phyloP scores from a whole-genome alignment of 2,888 invertebrate genomes.

The Liodrosophila aerea region DNA sequence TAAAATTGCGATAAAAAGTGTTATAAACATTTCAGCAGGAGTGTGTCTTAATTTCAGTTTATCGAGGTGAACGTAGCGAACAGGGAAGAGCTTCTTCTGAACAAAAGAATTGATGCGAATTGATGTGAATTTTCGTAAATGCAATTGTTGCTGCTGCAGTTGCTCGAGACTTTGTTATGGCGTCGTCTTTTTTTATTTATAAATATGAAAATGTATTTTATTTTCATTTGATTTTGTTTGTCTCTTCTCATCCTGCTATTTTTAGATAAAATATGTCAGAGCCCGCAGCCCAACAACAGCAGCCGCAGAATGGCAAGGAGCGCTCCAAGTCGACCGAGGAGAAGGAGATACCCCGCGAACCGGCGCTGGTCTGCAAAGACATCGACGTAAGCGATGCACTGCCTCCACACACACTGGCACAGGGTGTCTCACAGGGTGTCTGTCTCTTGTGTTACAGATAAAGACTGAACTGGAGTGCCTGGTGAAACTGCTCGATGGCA shows the following conservation, averaged over 20 bases:
- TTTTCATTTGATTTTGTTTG: slow-evolving; percentile 43
- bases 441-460: slow-evolving; percentile 82
- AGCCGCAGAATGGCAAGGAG: slow-evolving; percentile 78
- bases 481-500: slow-evolving; percentile 87
- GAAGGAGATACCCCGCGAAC: slow-evolving; percentile 88
- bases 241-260: slow-evolving; percentile 60
- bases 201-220: slow-evolving; percentile 62
- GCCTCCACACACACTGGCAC: too few species aligned
- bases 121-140: too few species aligned
- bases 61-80: slow-evolving; percentile 37
- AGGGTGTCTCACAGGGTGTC: neutral
- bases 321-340: slow-evolving; percentile 84
- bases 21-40: slow-evolving; percentile 61
- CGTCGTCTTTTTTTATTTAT: slow-evolving; percentile 55
- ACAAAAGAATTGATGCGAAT: too few species aligned
- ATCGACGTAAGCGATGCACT: slow-evolving; percentile 86
- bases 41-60: slow-evolving; percentile 26
- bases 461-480: slow-evolving; percentile 89
- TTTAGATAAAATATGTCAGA: slow-evolving; percentile 78
- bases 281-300: slow-evolving; percentile 71
- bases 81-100: too few species aligned
- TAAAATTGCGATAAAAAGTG: slow-evolving; percentile 38
- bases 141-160: slow-evolving; percentile 29
- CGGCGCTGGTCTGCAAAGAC: slow-evolving; percentile 90
- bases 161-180: slow-evolving; percentile 31